phyloP scores from a whole-genome alignment of 2,888 invertebrate genomes.

The Helobdella robusta region DNA sequence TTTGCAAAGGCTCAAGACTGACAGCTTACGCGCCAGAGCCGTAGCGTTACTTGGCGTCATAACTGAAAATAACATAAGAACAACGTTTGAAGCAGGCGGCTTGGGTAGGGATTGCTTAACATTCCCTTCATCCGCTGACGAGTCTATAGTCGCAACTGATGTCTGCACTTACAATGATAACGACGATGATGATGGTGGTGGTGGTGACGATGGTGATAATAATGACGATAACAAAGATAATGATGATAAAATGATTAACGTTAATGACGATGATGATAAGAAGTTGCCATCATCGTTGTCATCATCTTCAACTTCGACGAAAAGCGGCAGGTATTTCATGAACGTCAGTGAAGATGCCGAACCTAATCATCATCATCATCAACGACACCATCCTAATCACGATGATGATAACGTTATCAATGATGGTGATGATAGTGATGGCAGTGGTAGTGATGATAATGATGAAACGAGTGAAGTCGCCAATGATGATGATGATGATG shows the following conservation, averaged over 20 bases:
- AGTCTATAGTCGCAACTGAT: not conserved
- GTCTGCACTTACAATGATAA: not conserved
- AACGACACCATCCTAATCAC: not conserved
- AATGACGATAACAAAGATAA: not conserved
- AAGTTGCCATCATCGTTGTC: no score
- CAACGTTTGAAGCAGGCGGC: not conserved
- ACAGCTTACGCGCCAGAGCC: constrained; percentile 1
- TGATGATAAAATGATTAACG: not conserved
- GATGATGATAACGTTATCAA: not conserved
- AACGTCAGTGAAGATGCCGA: not conserved
- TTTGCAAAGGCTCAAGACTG: not conserved
- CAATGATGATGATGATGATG: not conserved
- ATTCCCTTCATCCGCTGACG: not conserved
- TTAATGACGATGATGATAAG: not conserved
- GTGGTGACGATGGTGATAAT: not conserved
- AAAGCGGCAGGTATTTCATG: no score
- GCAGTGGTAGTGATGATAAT: not conserved
- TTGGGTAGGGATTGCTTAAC: not conserved
- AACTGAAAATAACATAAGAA: not conserved
- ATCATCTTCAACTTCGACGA: no score
- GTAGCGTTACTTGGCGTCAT: not conserved
- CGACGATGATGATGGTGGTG: not conserved
- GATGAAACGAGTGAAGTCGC: not conserved
- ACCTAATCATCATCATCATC: not conserved
- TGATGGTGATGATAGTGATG: not conserved